phyloP scores from a whole-genome alignment of 2,797 vertebrate species.

The Poeciliopsis gracilis region DNA sequence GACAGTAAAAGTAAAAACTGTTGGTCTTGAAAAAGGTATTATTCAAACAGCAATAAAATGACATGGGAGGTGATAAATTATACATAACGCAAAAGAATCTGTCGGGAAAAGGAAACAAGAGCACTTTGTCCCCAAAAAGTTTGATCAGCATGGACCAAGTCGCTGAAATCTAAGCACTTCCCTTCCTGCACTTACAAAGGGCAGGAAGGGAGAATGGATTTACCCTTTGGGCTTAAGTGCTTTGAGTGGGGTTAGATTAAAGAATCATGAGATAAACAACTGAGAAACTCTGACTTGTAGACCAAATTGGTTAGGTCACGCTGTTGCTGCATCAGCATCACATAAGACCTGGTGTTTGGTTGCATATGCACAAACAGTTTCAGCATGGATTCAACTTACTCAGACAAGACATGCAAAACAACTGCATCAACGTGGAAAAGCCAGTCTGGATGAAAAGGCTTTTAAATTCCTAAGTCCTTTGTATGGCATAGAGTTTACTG shows the following conservation, averaged over 20 bases:
- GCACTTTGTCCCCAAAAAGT: conserved; percentile 54
- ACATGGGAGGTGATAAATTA: conserved; percentile 53
- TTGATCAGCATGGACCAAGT: conserved; percentile 36
- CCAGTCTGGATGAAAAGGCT: neutral
- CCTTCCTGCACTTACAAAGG: conserved; percentile 47
- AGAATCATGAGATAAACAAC: conserved; percentile 75
- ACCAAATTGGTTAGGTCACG: conserved; percentile 13
- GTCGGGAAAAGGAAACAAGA: conserved; percentile 47
- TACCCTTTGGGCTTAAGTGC: conserved; percentile 67
- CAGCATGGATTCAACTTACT: neutral
- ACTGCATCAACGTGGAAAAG: neutral
- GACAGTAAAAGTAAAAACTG: conserved; percentile 20
- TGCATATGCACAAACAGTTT: neutral
- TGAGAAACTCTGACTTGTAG: conserved; percentile 37
- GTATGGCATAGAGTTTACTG: neutral
- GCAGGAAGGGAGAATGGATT: conserved; percentile 55
- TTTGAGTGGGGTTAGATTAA: conserved; percentile 64
- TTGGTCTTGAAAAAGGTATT: conserved; percentile 16
- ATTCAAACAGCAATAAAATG: conserved; percentile 38
- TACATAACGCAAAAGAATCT: conserved; percentile 49
- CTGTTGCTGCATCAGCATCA: conserved; percentile 10
- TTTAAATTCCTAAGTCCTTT: neutral
- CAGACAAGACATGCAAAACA: neutral
- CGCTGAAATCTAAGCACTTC: conserved; percentile 42
- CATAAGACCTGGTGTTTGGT: neutral